Evolutionary conservation across 64 coral and sea anemone species (phyloP).

Genomic region (Orbicella faveolata): DNA sequence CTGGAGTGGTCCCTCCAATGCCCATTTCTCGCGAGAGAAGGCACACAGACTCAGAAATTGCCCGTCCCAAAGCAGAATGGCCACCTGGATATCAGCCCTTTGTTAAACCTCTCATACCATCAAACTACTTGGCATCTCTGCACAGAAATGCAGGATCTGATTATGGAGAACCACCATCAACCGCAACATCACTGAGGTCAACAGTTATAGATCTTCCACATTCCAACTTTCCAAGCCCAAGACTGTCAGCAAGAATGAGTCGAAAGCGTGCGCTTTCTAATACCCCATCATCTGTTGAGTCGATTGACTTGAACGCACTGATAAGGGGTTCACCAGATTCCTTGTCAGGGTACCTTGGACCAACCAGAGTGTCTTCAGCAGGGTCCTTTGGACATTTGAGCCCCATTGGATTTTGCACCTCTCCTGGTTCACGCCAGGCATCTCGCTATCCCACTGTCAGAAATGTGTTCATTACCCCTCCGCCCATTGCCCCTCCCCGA

Average conservation of each 20-base stretch:
- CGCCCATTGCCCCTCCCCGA: slow-evolving; percentile 62
- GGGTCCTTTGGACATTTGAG: slow-evolving; percentile 97
- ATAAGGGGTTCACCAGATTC: slow-evolving; percentile 96
- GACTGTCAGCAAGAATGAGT: slow-evolving; percentile 70
- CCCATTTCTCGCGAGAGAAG: slow-evolving; percentile 36
- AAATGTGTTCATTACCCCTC: slow-evolving; percentile 64
- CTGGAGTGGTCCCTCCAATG: slow-evolving; percentile 39
- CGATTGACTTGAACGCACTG: slow-evolving; percentile 88
- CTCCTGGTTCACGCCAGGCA: slow-evolving; percentile 58
- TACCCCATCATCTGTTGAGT: slow-evolving; percentile 94
- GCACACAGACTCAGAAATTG: slow-evolving; percentile 74
- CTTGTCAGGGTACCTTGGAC: slow-evolving; percentile 79
- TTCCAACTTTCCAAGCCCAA: slow-evolving; percentile 81
- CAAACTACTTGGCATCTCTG: slow-evolving; percentile 66
- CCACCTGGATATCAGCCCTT: slow-evolving; percentile 68
- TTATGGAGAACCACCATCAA: slow-evolving; percentile 83
- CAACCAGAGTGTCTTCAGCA: slow-evolving; percentile 84
- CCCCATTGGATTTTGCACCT: slow-evolving; percentile 89
- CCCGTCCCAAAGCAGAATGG: slow-evolving; percentile 96
- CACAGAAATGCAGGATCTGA: slow-evolving; percentile 63
- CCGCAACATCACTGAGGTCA: slow-evolving; percentile 89
- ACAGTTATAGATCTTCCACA: slow-evolving; percentile 80
- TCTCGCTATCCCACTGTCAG: slow-evolving; percentile 29
- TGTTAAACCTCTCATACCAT: slow-evolving; percentile 73
- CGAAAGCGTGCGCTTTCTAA: slow-evolving; percentile 82